A percentile compares a stretch with the other conserved stretches of the same genome.
Conservation (phyloP, 2,113 vertebrate species). For the Lipophrys pholis region DNA sequence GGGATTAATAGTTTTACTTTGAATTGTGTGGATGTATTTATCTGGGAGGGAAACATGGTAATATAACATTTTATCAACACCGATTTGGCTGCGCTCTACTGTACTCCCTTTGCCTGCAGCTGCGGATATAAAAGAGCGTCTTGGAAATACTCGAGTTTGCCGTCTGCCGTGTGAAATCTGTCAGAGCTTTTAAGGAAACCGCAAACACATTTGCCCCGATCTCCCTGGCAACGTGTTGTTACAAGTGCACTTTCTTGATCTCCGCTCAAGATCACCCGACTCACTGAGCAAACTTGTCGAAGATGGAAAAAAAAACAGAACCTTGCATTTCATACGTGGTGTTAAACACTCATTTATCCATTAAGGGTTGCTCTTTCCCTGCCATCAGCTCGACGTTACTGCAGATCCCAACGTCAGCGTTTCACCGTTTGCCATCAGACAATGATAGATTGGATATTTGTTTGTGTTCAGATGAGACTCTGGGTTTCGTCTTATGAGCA, state of each 20-base stretch:
- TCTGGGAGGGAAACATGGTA: background rate
- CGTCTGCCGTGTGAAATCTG: slow-evolving; percentile 2
- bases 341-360: background rate
- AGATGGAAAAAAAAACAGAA: background rate
- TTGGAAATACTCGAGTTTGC: background rate
- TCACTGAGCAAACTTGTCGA: background rate
- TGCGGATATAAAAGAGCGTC: background rate
- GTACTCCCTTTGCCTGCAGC: background rate
- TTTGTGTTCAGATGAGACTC: background rate
- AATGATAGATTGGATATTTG: background rate
- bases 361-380: background rate
- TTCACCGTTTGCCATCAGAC: slow-evolving; percentile 24
- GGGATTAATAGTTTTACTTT: background rate
- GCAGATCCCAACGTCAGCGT: background rate
- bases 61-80: background rate
- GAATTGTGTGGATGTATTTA: background rate
- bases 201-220: slow-evolving; percentile 19
- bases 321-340: background rate
- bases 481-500: too few species aligned
- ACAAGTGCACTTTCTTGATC: slow-evolving; percentile 5
- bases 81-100: background rate
- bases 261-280: slow-evolving; percentile 6
- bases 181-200: background rate
- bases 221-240: slow-evolving; percentile 7
- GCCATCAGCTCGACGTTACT: background rate